These are phyloP conservation scores for Leuctra nigra DNA, from an alignment of 2,888 invertebrate genomes.

Conservation along the genomic window DNA sequence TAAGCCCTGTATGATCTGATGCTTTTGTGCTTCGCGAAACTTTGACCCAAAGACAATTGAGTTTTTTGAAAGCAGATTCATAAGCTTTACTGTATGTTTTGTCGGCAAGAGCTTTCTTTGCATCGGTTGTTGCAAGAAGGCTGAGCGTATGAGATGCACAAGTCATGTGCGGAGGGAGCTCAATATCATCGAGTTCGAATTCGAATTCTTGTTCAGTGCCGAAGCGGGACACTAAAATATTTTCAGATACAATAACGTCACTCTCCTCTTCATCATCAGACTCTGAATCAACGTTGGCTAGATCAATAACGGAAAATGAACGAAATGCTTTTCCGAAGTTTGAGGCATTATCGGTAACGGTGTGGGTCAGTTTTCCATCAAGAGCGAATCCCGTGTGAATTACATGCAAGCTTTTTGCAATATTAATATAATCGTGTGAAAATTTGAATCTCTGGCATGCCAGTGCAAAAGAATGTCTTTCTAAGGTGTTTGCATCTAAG, in stretches of 20 bases:
- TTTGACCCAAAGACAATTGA: slow-evolving; percentile 18
- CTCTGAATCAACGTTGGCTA: slow-evolving; percentile 9
- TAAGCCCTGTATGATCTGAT: slow-evolving; percentile 18
- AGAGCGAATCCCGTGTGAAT: slow-evolving; percentile 22
- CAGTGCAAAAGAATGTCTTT: slow-evolving; percentile 21
- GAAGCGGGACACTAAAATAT: too few relatives aligned
- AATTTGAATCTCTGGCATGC: slow-evolving; percentile 25
- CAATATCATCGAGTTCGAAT: slow-evolving; percentile 17
- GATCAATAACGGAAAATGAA: slow-evolving; percentile 5
- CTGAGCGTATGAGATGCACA: slow-evolving; percentile 23
- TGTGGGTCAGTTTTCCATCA: slow-evolving; percentile 22
- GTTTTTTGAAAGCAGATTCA: slow-evolving; percentile 16
- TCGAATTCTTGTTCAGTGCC: too few relatives aligned
- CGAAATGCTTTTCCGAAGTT: slow-evolving; percentile 27
- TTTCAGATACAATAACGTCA: slow-evolving; percentile 4
- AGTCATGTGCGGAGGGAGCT: slow-evolving; percentile 20
- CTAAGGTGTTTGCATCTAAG: slow-evolving; percentile 17
- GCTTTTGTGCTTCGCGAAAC: slow-evolving; percentile 21
- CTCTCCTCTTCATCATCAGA: slow-evolving; percentile 19
- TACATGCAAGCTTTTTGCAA: slow-evolving; percentile 19
- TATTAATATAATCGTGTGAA: slow-evolving; percentile 22
- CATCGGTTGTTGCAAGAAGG: slow-evolving; percentile 24
- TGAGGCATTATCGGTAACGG: slow-evolving; percentile 24
- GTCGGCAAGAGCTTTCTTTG: slow-evolving; percentile 9
- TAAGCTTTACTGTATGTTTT: slow-evolving; percentile 16